These are phyloP conservation scores for Melanaphis sacchari DNA, from an alignment of 1,140 invertebrate genomes.

Conservation along the genomic window DNA sequence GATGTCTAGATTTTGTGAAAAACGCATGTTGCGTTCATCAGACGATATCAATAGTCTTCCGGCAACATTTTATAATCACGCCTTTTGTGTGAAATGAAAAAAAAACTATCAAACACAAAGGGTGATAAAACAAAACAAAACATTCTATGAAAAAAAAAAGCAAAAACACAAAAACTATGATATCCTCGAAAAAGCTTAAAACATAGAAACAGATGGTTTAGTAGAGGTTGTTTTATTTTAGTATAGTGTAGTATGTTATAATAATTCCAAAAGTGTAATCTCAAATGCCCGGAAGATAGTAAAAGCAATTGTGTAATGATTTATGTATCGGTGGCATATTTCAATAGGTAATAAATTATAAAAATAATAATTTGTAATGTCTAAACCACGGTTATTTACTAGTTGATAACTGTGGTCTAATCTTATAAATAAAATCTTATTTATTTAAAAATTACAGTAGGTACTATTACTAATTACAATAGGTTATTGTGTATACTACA, in stretches of 20 bases:
- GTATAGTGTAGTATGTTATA: not conserved
- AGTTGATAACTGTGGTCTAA: no score
- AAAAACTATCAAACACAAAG: not conserved
- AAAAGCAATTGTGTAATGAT: not conserved
- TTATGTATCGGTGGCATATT: conserved; percentile 35
- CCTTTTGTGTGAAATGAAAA: not conserved
- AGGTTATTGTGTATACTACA: no score
- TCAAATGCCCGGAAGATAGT: conserved; percentile 15
- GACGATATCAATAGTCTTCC: not conserved
- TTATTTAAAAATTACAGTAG: not conserved
- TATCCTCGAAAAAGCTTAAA: not conserved
- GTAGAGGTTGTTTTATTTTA: not conserved
- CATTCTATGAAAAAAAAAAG: not conserved
- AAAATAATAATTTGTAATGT: not conserved
- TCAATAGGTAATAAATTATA: not conserved
- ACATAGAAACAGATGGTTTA: not conserved
- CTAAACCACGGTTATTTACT: no score
- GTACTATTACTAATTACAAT: no score
- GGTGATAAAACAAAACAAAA: conserved; percentile 18
- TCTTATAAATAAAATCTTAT: not conserved
- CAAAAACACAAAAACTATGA: conserved; percentile 13
- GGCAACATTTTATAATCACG: conserved; percentile 26
- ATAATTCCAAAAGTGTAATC: conserved; percentile 16
- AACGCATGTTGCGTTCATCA: not conserved
- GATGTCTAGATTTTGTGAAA: conserved; percentile 7